Evolutionary conservation across 2,888 invertebrate species (phyloP).

Genomic region (Anoplius nigerrimus): DNA sequence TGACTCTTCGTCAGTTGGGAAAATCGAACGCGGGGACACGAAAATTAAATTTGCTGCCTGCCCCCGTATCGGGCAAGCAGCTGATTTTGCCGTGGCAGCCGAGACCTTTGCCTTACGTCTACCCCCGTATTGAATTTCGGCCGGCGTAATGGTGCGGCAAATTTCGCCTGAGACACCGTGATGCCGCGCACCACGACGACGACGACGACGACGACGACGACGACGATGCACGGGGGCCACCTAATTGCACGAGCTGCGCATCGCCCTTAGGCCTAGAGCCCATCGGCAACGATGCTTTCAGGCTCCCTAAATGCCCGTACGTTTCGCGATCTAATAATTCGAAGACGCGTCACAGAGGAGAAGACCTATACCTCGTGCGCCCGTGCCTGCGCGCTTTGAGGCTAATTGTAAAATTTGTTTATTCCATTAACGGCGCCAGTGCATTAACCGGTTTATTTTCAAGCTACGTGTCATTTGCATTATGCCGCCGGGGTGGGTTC

Average conservation of each 20-base stretch:
- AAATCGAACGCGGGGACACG: too few species aligned
- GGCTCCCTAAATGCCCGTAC: constrained; percentile 26
- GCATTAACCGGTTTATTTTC: too few species aligned
- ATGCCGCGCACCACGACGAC: neutral
- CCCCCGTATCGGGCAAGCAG: too few species aligned
- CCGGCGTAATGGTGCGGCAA: neutral
- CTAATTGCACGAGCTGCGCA: constrained; percentile 24
- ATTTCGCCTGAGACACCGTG: constrained; percentile 1
- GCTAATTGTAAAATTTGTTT: neutral
- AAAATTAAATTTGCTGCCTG: too few species aligned
- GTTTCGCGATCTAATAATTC: constrained; percentile 38
- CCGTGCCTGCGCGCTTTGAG: neutral
- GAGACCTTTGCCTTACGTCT: too few species aligned
- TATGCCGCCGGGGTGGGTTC: too few species aligned
- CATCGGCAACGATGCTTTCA: constrained; percentile 29
- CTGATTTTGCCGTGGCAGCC: too few species aligned
- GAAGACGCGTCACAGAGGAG: constrained; percentile 29
- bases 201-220: neutral
- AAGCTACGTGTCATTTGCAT: too few species aligned
- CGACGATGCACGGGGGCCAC: neutral
- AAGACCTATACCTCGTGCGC: too few species aligned
- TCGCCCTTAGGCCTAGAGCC: constrained; percentile 16
- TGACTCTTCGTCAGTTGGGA: too few species aligned
- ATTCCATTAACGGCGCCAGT: too few species aligned
- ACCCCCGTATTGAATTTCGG: too few species aligned